These are phyloP conservation scores for Cephalopholis sonnerati DNA, from an alignment of 2,113 vertebrate species.

Conservation along the genomic window DNA sequence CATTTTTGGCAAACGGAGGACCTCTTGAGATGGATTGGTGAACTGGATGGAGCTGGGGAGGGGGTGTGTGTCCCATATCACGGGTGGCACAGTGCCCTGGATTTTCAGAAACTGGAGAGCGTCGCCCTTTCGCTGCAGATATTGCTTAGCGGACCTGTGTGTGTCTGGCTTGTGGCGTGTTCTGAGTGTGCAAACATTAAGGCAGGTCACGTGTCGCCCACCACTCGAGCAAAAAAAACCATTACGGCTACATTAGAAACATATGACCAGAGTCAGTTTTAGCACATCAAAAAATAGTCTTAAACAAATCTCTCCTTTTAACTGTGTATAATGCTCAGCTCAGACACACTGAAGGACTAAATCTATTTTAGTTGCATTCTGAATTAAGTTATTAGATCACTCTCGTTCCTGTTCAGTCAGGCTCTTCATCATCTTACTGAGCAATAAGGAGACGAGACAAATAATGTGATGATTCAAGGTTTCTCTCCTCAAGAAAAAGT, in stretches of 20 bases:
- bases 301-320: slow-evolving; percentile 20
- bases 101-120: slow-evolving; percentile 63
- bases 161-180: slow-evolving; percentile 14
- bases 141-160: slow-evolving; percentile 27
- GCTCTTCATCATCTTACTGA: slow-evolving; percentile 10
- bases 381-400: slow-evolving; percentile 38
- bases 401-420: slow-evolving; percentile 14
- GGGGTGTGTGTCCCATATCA: slow-evolving; percentile 70
- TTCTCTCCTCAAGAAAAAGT: slow-evolving; percentile 1
- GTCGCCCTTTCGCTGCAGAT: slow-evolving; percentile 47
- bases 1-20: slow-evolving; percentile 70
- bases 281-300: slow-evolving; percentile 3
- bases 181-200: slow-evolving; percentile 25
- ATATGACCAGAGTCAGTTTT: slow-evolving; percentile 35
- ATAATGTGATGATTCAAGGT: slow-evolving; percentile 20
- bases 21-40: slow-evolving; percentile 74
- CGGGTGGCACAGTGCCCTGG: slow-evolving; percentile 77
- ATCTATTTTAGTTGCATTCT: slow-evolving; percentile 26
- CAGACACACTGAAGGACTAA: background rate
- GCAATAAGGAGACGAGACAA: background rate
- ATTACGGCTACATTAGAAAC: slow-evolving; percentile 42
- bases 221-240: background rate
- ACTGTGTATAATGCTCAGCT: background rate
- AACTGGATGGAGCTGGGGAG: slow-evolving; percentile 57
- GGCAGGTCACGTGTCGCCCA: slow-evolving; percentile 28